Evolutionary conservation across 2,113 vertebrate genomes (phyloP).

Genomic region (Passer montanus): DNA sequence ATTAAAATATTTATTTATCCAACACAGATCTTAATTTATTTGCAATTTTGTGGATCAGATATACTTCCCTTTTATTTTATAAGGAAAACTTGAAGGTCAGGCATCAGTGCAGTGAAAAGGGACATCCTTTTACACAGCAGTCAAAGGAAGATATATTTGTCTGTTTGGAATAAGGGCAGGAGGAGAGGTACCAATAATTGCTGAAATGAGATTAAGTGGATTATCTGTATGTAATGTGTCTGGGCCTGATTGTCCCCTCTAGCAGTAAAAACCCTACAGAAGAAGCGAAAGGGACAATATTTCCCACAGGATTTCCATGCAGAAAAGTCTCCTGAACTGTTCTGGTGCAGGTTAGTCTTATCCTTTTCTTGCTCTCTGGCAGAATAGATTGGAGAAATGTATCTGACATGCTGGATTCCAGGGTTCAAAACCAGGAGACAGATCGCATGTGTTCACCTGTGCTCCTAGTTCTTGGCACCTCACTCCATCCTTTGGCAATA

Average conservation of each 20-base stretch:
- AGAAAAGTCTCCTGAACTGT: not conserved
- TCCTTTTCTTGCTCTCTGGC: not conserved
- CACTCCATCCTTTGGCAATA: not conserved
- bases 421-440: not conserved
- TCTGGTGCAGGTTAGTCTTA: not conserved
- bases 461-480: not conserved
- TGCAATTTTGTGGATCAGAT: not conserved
- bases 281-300: not conserved
- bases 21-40: constrained; percentile 15
- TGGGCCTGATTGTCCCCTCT: not conserved
- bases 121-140: not conserved
- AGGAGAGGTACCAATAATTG: not conserved
- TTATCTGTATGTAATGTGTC: constrained; percentile 26
- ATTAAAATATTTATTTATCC: not conserved
- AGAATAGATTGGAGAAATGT: not conserved
- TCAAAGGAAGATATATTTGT: not conserved
- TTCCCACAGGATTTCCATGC: not conserved
- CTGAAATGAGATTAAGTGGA: constrained; percentile 37
- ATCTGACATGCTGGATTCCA: not conserved
- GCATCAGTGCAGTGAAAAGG: not conserved
- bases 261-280: not conserved
- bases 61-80: not conserved
- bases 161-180: not conserved
- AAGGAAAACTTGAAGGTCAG: not conserved
- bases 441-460: not conserved